These are phyloP conservation scores for Loriculus beryllinus DNA, from an alignment of 2,797 vertebrate genomes.

Conservation along the genomic window DNA sequence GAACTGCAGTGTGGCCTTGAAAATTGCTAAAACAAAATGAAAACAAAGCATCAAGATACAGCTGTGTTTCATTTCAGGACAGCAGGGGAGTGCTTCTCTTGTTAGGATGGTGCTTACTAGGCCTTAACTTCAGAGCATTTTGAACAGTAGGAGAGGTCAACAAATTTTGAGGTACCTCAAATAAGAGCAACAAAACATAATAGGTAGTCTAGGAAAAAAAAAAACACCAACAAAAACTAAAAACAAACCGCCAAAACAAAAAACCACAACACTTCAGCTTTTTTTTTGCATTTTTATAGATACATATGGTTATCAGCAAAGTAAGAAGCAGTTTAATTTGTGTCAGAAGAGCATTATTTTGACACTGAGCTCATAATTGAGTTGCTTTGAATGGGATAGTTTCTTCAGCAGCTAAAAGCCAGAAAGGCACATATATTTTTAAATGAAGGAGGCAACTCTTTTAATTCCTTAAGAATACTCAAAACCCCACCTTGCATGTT, in stretches of 20 bases:
- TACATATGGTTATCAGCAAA: background rate
- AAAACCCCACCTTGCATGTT: background rate
- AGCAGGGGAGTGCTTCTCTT: background rate
- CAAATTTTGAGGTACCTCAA: background rate
- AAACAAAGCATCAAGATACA: background rate
- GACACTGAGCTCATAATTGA: background rate
- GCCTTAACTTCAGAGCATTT: background rate
- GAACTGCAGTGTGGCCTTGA: background rate
- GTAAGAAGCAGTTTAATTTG: background rate
- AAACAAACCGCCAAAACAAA: too few species aligned
- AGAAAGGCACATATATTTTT: background rate
- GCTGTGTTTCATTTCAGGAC: background rate
- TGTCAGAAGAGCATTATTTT: background rate
- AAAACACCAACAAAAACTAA: too few species aligned
- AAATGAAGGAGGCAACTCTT: background rate
- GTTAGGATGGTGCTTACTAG: background rate
- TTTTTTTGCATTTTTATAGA: background rate
- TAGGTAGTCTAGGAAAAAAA: background rate
- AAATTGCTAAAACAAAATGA: background rate
- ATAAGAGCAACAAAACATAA: background rate
- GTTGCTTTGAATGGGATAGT: background rate
- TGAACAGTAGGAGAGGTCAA: background rate
- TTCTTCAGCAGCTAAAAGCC: background rate
- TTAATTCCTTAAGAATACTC: background rate
- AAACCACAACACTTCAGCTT: background rate